A percentile compares a stretch with the other conserved stretches of the same genome.
phyloP scores from a whole-genome alignment of 2,797 vertebrate genomes.

The Chrysocyon brachyurus region DNA sequence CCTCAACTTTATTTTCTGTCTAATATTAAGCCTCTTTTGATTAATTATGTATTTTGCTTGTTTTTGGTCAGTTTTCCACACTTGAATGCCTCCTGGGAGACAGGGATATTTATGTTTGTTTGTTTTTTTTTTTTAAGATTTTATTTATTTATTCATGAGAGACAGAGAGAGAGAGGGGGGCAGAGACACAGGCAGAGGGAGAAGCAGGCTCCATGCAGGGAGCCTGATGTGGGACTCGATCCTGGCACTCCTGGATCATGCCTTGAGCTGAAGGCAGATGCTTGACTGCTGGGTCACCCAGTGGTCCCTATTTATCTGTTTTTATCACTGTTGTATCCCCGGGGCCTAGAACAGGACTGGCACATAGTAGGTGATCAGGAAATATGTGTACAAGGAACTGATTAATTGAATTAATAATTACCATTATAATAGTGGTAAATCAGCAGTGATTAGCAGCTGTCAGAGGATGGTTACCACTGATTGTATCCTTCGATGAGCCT shows the following conservation, averaged over 20 bases:
- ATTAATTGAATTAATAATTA: not conserved
- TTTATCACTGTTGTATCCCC: not conserved
- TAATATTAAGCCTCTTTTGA: not conserved
- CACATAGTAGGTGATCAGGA: not conserved
- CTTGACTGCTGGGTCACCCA: too few species aligned
- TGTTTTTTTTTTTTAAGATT: too few species aligned
- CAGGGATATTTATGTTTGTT: not conserved
- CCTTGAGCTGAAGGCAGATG: too few species aligned
- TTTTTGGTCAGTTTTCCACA: not conserved
- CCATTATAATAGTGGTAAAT: not conserved
- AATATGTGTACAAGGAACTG: slow-evolving; percentile 46
- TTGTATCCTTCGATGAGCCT: not conserved
- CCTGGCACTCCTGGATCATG: too few species aligned
- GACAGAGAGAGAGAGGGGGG: too few species aligned
- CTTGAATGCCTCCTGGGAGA: not conserved
- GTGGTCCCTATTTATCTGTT: not conserved
- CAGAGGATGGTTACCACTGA: not conserved
- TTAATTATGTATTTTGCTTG: not conserved
- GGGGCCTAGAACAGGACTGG: not conserved
- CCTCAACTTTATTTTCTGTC: not conserved
- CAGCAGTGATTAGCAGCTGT: not conserved
- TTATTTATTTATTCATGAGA: too few species aligned
- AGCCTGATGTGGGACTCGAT: too few species aligned
- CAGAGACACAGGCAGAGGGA: too few species aligned
- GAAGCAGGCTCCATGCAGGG: too few species aligned